A percentile compares a stretch with the other conserved stretches of the same genome.
These are phyloP conservation scores for Drosophila mimica DNA, from an alignment of 2,888 invertebrate genomes.

Conservation along the genomic window DNA sequence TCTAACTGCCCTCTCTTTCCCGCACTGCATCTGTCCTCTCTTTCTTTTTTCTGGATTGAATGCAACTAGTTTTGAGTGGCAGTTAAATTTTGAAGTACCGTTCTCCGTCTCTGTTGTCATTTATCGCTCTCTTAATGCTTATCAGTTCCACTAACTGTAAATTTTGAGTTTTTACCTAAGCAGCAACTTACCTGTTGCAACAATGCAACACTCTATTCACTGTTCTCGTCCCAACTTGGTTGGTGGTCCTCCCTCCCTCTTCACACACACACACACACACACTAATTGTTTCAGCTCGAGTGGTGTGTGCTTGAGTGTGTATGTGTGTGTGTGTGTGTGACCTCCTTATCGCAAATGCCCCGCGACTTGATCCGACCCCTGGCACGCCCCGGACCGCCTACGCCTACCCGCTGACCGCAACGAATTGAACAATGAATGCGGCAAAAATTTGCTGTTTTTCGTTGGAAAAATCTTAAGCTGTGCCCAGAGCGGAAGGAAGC, in stretches of 20 bases:
- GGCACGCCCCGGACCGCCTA: background rate
- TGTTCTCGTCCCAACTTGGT: conserved; percentile 6
- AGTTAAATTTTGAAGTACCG: conserved; percentile 1
- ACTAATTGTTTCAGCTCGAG: conserved; percentile 44
- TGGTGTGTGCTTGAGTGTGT: conserved; percentile 8
- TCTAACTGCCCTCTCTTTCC: background rate
- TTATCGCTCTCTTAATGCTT: background rate
- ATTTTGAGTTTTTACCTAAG: conserved; percentile 1
- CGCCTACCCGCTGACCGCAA: background rate
- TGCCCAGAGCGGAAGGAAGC: conserved; percentile 1
- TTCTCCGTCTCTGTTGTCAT: background rate
- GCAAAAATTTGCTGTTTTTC: background rate
- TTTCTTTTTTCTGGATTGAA: background rate
- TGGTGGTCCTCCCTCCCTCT: conserved; percentile 37
- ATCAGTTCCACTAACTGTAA: conserved; percentile 38
- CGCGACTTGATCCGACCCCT: background rate
- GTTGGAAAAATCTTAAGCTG: conserved; percentile 2
- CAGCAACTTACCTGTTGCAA: conserved; percentile 38
- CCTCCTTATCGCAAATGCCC: conserved; percentile 1
- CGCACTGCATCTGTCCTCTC: background rate
- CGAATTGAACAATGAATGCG: background rate
- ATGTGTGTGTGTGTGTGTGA: background rate
- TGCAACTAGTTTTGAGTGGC: conserved; percentile 10
- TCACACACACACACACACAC: background rate
- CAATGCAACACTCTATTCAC: conserved; percentile 23